Evolutionary conservation across 2,888 invertebrate genomes (phyloP), one percentile per base, ranked within the genome.

Genomic region (Chymomyza caudatula): DNA sequence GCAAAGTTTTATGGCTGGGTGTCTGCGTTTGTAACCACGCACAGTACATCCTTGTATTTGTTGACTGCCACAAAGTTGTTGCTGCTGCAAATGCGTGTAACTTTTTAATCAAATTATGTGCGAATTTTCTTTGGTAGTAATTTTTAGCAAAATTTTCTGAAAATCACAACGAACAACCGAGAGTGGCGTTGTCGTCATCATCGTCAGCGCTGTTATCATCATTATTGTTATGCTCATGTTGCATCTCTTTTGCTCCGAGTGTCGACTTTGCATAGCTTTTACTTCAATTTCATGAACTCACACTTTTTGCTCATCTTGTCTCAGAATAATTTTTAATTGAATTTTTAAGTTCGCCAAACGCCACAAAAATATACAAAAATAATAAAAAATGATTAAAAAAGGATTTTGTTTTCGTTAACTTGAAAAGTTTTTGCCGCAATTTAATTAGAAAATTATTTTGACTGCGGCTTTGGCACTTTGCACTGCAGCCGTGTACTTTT

Each of bases 391-490:
- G 8, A 37, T 37, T 37, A 37, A 37, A 37, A 37, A 71, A 78
- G 76, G 82, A 82, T 85, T 86, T 84, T 78, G 81, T 85, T 84
- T 82, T 78, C 72, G 67, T 71, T 70, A 71, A 79, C 68, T 74
- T 72, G 71, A 71, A 77, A 67, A 77, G 70, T 60, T 53, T 44
- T 60, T 5, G 17, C 55, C 20, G 42, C 56, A 86, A 83, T 83
- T 83, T 82, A 86, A 86, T 83, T 83, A 86, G 85, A 78, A 85
- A 86, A 85, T 81, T 73, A 86, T 86, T 83, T 86, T 86, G 78
- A 85, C 74, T 81, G 77, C 73, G 76, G 78, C 76, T 79, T 76
- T 76, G 70, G 71, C 71, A 71, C 75, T 85, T 37, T 73, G 68
- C 71, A 69, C 51, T 60, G 2, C 42, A 47, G 37, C 51, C 60